Base-by-base conservation (phyloP, 2,113 vertebrate genomes). In the Pleuronectes platessa region DNA sequence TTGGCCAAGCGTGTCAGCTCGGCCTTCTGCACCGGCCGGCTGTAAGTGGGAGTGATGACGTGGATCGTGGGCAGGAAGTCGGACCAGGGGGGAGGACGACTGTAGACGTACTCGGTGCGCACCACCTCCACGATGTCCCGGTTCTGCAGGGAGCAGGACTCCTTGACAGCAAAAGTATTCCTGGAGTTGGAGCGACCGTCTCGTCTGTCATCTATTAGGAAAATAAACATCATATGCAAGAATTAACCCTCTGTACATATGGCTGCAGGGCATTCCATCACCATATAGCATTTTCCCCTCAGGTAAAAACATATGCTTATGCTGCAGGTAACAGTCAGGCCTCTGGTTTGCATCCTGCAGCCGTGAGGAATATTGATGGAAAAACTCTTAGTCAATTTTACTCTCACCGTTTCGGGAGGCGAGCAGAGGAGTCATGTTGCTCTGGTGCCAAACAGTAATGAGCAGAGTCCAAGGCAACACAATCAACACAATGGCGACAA, bases 391-490 rank as follows among this genome's bases (percentile, higher is more conserved):
- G 31, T 7, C 31, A 31, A 31, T 7, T 31, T 31, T 31, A 31
- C 5, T 31, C 24, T 61, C 27, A 71, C 96, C 96, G 90, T 95
- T 97, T 87, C 91, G 93, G 75, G 94, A 51, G 1, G 95, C 77
- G 2, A 96, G 95, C 89, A 97, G 92, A 4, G 96, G 95, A 1
- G 95, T 92, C 45, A 96, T 90, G 81, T 95, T 92, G 90, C 93
- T 96, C 91, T 97, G 96, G 90, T 97, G 96, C 97, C 97, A 98
- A 80, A 97, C 94, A 40, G 95, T 97, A 95, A 99, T 95, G 77
- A 99, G 96, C 55, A 99, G 95, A 0, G 95, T 97, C 97, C 97
- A 98, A 68, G 97, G 97, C 87, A 99, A 94, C 90, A 97, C 96
- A 58, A 98, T 98, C 93, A 99, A 94, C 86, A 99, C 92, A 53